Evolutionary conservation across 2,797 vertebrate genomes (phyloP), one percentile per base, ranked within the genome.

Genomic region (Antrozous pallidus): DNA sequence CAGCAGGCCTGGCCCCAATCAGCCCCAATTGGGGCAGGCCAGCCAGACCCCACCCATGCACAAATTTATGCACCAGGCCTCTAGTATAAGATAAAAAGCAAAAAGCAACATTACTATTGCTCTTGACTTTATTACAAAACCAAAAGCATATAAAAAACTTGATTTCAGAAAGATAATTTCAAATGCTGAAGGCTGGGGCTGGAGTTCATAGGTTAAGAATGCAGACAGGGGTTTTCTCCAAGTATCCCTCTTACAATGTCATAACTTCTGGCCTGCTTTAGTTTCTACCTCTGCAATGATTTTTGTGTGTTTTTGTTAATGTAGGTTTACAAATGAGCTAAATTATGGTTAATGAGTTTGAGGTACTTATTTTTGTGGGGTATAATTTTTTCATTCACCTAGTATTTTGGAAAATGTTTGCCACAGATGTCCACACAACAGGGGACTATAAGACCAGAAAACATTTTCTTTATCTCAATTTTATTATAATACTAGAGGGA

Each of bases 21-120:
- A 2, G 11, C 56, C 11, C 56, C 56, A 58, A 28, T 58, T 3
- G 26, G 58, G 58, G 28, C 2, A 2, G 58, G 58, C 58, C 28
- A 6, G 58, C 58, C 58, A 31, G 58, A 14, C 12, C 28, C 58
- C 26, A 61, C 58, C 28, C 12, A 3, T 61, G 12, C 58, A 61
- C 58, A 31, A 61, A 61, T 61, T 61, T 61, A 24, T 61, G 58
- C 58, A 61, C 28, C 58, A 13, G 26, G 58, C 58, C 26, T 31
- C 58, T 61, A 61, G 28, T 61, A 31, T 83, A 91, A 93, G 75
- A 94, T 84, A 94, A 94, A 96, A 95, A 86, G 71, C 91, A 85
- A 85, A 90, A 87, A 77, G 49, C 13, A 89, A 47, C 58, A 63
- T 74, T 89, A 83, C 33, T 36, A 86, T 36, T 71, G 45, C 54